Percentiles rank a stretch among this genome's conserved stretches.
These are phyloP conservation scores for Ammodytes marinus DNA, from an alignment of 2,113 vertebrate genomes.

Conservation along the genomic window DNA sequence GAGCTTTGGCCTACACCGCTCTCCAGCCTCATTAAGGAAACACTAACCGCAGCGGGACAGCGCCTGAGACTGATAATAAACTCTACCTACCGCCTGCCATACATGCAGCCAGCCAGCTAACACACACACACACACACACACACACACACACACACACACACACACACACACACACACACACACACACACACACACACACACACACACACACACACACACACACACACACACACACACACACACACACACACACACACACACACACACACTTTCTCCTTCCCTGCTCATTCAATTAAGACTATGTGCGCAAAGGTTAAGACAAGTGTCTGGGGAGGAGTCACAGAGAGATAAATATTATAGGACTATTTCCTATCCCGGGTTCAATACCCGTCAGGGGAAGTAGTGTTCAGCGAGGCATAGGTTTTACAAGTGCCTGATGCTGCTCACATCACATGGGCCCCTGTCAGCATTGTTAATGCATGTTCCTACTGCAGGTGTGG, in stretches of 20 bases:
- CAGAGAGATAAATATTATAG: conserved; percentile 61
- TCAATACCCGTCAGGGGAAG: conserved; percentile 43
- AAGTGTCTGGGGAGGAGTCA: conserved; percentile 47
- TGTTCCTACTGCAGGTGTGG: neutral
- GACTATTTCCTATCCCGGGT: conserved; percentile 49
- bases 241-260: conserved; percentile 4
- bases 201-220: conserved; percentile 7
- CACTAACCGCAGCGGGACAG: conserved; percentile 53
- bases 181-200: conserved; percentile 1
- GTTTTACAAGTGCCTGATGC: conserved; percentile 6
- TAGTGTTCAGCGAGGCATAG: conserved; percentile 7
- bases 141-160: too few relatives aligned
- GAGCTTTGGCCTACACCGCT: conserved; percentile 59
- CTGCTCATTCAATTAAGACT: conserved; percentile 61
- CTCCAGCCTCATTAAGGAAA: conserved; percentile 74
- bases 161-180: too few relatives aligned
- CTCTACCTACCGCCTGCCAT: conserved; percentile 33
- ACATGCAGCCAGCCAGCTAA: neutral
- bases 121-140: too few relatives aligned
- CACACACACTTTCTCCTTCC: neutral
- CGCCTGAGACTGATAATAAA: conserved; percentile 57
- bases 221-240: conserved; percentile 12
- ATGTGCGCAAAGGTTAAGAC: conserved; percentile 45
- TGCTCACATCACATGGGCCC: neutral
- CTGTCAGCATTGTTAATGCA: conserved; percentile 11